Evolutionary conservation across 2,797 vertebrate genomes (phyloP).

Genomic region (Pseudochirops cupreus): DNA sequence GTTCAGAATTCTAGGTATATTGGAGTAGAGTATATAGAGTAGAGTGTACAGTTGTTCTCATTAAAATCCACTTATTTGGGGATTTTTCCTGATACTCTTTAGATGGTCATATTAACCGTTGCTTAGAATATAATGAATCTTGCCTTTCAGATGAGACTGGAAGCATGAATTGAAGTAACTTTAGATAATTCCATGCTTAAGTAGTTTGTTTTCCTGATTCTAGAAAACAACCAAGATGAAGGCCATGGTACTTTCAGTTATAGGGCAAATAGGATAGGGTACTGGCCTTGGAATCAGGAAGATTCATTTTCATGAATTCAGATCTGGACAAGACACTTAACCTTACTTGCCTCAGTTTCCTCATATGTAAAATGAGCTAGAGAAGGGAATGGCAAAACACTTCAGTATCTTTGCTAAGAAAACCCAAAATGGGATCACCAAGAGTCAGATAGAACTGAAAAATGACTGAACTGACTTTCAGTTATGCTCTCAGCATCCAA

Average conservation of each 20-base stretch:
- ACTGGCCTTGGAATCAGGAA: not conserved
- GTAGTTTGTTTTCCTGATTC: not conserved
- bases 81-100: not conserved
- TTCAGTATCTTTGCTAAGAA: not conserved
- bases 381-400: not conserved
- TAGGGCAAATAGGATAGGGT: not conserved
- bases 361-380: not conserved
- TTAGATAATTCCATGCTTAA: not conserved
- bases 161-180: not conserved
- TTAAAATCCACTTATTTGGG: not conserved
- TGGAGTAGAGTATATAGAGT: not conserved
- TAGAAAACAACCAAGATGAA: not conserved
- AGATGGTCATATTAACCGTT: not conserved
- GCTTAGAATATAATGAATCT: not conserved
- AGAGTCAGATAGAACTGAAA: not conserved
- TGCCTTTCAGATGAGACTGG: not conserved
- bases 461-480: not conserved
- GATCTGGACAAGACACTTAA: not conserved
- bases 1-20: not conserved
- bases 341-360: not conserved
- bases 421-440: not conserved
- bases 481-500: not conserved
- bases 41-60: not conserved
- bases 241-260: not conserved
- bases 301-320: not conserved